phyloP scores from a whole-genome alignment of 1,140 invertebrate species.

The Telenomus remus region DNA sequence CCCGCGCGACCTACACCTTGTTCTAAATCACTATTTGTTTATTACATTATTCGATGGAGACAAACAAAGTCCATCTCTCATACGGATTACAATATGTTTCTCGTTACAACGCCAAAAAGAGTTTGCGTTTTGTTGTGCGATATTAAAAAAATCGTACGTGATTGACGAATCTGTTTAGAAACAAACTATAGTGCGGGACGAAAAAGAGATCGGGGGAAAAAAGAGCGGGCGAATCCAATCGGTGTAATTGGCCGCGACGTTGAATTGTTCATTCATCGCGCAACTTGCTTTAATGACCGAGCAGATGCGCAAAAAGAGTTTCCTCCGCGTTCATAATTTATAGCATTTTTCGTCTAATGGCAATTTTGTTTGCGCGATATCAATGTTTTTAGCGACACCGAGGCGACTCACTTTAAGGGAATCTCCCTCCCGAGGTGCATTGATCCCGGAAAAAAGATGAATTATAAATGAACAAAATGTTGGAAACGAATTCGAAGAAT shows the following conservation, averaged over 20 bases:
- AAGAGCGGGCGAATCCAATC: slow-evolving; percentile 8
- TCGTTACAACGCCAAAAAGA: no score
- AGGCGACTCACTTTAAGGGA: slow-evolving; percentile 17
- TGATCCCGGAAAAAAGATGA: slow-evolving; percentile 30
- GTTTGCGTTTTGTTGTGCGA: no score
- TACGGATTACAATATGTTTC: no score
- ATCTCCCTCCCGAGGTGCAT: slow-evolving; percentile 19
- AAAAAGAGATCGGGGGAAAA: background rate
- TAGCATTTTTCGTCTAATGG: slow-evolving; percentile 32
- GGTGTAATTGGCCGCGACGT: slow-evolving; percentile 29
- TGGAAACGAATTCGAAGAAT: slow-evolving; percentile 47
- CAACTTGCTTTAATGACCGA: slow-evolving; percentile 26
- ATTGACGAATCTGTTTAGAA: no score
- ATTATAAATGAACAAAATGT: slow-evolving; percentile 36
- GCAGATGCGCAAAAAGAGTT: slow-evolving; percentile 26
- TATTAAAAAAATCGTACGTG: no score
- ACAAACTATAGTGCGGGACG: slow-evolving; percentile 9
- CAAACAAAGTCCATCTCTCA: no score
- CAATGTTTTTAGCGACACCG: slow-evolving; percentile 16
- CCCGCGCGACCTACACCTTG: slow-evolving; percentile 18
- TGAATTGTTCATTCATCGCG: slow-evolving; percentile 36
- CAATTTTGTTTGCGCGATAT: slow-evolving; percentile 4
- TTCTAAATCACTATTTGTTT: slow-evolving; percentile 40
- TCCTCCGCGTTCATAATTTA: slow-evolving; percentile 24
- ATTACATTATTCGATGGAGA: no score